phyloP scores from a whole-genome alignment of 2,113 vertebrate species.

The Tragelaphus buxtoni region DNA sequence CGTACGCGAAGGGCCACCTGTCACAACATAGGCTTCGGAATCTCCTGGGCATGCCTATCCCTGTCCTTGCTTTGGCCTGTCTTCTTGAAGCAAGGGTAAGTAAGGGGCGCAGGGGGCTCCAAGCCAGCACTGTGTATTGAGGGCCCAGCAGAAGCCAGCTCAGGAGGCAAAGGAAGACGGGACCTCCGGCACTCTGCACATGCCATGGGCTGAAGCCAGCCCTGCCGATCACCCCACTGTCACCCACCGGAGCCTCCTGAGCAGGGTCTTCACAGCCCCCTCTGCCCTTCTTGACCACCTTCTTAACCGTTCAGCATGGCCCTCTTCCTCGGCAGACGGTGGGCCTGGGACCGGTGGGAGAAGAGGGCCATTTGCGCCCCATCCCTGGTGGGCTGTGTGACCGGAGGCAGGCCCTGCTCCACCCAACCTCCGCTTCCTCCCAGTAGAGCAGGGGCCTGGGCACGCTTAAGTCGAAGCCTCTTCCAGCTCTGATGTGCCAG shows the following conservation, averaged over 20 bases:
- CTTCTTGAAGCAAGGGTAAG: neutral
- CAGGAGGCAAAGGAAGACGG: neutral
- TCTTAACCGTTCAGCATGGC: neutral
- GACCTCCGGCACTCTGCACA: neutral
- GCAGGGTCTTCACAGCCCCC: neutral
- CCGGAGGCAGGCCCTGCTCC: neutral
- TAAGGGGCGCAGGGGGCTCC: neutral
- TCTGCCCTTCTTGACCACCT: neutral
- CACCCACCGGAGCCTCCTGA: neutral
- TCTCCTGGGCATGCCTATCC: neutral
- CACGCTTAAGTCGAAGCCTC: neutral
- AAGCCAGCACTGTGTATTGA: neutral
- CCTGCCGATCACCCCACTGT: rapidly evolving
- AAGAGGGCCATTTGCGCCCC: neutral
- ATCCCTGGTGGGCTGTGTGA: neutral
- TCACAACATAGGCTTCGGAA: neutral
- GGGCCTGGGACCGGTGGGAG: neutral
- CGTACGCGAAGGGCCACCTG: neutral
- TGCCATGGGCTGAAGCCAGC: neutral
- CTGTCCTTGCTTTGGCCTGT: neutral
- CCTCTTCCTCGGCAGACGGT: neutral
- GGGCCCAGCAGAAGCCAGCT: neutral
- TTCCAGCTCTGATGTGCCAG: neutral
- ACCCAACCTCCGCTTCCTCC: neutral
- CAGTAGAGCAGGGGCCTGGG: neutral